phyloP scores from a whole-genome alignment of 2,113 vertebrate species.

The Erythrocercus mccallii region DNA sequence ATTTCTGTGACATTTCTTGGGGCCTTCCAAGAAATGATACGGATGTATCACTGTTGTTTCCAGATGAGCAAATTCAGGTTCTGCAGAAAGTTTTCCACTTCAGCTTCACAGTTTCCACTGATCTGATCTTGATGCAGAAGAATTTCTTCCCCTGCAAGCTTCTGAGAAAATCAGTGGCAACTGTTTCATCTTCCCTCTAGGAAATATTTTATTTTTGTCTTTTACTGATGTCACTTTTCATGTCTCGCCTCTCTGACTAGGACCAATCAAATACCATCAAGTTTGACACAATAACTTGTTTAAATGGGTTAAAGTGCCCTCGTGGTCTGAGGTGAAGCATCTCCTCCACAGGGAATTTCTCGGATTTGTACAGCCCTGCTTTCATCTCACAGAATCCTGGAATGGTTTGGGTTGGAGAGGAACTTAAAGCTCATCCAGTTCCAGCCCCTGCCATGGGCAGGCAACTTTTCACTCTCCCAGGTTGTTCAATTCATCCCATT shows the following conservation, averaged over 20 bases:
- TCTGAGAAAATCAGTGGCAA: not conserved
- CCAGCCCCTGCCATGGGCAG: not conserved
- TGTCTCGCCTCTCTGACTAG: not conserved
- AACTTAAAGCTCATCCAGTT: not conserved
- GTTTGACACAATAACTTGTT: not conserved
- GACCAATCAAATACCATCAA: not conserved
- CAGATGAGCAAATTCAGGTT: not conserved
- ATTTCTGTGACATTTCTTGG: not conserved
- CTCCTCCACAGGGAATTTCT: not conserved
- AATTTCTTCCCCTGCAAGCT: not conserved
- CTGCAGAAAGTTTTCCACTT: not conserved
- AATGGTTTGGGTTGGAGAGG: not conserved
- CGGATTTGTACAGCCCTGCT: accelerated
- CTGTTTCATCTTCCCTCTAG: not conserved
- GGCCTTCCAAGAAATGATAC: not conserved
- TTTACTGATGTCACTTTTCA: not conserved
- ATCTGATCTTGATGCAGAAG: not conserved
- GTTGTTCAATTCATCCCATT: not conserved
- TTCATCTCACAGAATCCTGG: not conserved
- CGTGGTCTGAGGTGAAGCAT: not conserved
- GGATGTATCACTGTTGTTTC: not conserved
- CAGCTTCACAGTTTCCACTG: not conserved
- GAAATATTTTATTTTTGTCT: not conserved
- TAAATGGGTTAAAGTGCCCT: not conserved
- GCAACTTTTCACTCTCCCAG: not conserved